These are phyloP conservation scores for Erythrocercus mccallii DNA, from an alignment of 2,113 vertebrate species.

Conservation along the genomic window DNA sequence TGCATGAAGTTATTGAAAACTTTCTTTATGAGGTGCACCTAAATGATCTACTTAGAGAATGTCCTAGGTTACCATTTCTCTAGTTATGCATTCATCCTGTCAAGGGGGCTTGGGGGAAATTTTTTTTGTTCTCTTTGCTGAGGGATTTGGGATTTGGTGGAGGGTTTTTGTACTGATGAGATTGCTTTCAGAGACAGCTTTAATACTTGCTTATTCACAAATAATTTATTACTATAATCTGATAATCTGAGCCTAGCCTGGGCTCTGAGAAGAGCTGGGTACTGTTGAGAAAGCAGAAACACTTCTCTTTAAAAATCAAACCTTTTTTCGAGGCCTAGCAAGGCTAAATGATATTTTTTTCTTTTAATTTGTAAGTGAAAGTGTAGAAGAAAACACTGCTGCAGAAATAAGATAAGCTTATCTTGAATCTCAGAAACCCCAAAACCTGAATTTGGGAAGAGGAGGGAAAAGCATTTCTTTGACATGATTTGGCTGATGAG, in stretches of 20 bases:
- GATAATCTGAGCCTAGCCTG: too few relatives aligned
- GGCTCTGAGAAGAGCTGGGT: not conserved
- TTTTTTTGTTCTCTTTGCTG: not conserved
- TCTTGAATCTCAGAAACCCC: not conserved
- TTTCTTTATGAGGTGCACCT: not conserved
- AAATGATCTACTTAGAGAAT: not conserved
- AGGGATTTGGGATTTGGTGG: not conserved
- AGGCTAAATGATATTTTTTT: not conserved
- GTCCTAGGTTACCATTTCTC: too few relatives aligned
- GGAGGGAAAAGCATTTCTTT: not conserved
- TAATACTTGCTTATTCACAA: not conserved
- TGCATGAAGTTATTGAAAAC: not conserved
- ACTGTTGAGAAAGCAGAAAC: not conserved
- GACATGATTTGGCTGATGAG: not conserved
- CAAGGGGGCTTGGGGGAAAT: not conserved
- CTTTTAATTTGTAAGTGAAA: not conserved
- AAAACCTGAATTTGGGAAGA: not conserved
- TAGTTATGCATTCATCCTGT: not conserved
- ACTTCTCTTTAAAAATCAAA: not conserved
- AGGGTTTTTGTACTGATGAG: not conserved
- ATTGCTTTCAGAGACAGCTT: not conserved
- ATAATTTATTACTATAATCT: not conserved
- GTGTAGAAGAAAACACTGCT: not conserved
- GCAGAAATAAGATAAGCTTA: not conserved
- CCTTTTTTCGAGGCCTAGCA: rapidly evolving